Evolutionary conservation across 2,888 invertebrate genomes (phyloP), one percentile per base, ranked within the genome.

Genomic region (Pelosia muscerda): DNA sequence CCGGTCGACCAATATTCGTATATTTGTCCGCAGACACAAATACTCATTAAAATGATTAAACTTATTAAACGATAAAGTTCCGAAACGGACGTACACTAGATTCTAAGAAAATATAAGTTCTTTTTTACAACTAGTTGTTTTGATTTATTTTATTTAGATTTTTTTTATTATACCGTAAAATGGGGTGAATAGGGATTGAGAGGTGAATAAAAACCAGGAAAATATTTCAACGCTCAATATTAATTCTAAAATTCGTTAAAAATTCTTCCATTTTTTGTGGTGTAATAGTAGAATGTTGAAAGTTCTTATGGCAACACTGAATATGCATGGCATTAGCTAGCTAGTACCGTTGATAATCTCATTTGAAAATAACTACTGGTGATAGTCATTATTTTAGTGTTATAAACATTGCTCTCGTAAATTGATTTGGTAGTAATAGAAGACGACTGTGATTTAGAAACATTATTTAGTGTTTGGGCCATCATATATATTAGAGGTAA

Each of bases 1-100:
- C 67, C 70, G 25, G 67, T 67, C 54, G 19, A 28, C 67, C 70
- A 71, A 53, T 71, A 67, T 22, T 71, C 62, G 23, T 65, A 49
- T 11, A 65, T 9, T 19, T 23, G 28, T 31, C 63, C 63, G 13
- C 55, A 38, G 26, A 60, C 31, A 60, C 65, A 65, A 42, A 71
- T 58, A 13, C 65, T 38, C 71, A 68, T 68, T 22, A 42, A 62
- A 28, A 56, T 61, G 0, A 61, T 26, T 3, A 66, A 13, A 2
- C 42, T 19, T 11, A 56, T 5, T 6, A 62, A 31, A 10, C 49
- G 6, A 19, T 66, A 66, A 11, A 66, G 13, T 63, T 72, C 72
- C 25, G 38, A 28, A 38, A 68, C 61, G 23, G 66, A 66, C n/a
- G 71, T 69, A n/a, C n/a, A n/a, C n/a, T n/a, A n/a, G n/a, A n/a